Base-by-base conservation (phyloP, 1,140 invertebrate species). In the Bombus impatiens region DNA sequence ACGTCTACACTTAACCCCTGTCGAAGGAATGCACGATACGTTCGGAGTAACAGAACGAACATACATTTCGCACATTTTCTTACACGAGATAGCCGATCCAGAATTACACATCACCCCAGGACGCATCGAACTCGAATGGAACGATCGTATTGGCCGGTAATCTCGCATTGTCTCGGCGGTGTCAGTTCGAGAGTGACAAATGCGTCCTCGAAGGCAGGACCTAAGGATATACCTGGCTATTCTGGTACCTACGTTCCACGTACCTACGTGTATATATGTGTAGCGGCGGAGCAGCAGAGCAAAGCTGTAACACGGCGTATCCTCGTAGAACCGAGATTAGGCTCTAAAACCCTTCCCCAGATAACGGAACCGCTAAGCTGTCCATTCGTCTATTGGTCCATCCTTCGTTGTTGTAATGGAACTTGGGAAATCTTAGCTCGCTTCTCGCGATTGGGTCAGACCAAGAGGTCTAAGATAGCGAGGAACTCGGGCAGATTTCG, bases 321-420 rank as follows among this genome's bases (percentile, higher is more conserved):
- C 90, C 89, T 86, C 82, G 67, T 80, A 79, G 84, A 82, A 78
- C 84, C 86, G 86, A 89, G 92, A 93, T 93, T 92, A 92, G 89
- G 68, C 86, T 87, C 88, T 89, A 92, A 93, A 93, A 93, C 86
- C 92, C 89, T 87, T 92, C 71, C 87, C 57, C 65, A 91, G 93
- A 93, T 93, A 94, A 92, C 88, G 88, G 84, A 40, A 88, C 71
- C 90, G 86, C 92, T 91, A 92, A 91, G 91, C 91, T 89, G 62
- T 91, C 90, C 88, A 92, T 93, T 88, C 87, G 91, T 90, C 89
- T 89, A 88, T 87, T 86, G 87, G 88, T 67, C 88, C 82, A 88
- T 90, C 75, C 82, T 84, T 89, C 67, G 65, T 72, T 44, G 78
- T 37, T 82, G 84, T 87, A 89, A 89, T 81, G 81, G 84, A 82